These are phyloP conservation scores for Pollenia labialis DNA, from an alignment of 2,888 invertebrate genomes.

Conservation along the genomic window DNA sequence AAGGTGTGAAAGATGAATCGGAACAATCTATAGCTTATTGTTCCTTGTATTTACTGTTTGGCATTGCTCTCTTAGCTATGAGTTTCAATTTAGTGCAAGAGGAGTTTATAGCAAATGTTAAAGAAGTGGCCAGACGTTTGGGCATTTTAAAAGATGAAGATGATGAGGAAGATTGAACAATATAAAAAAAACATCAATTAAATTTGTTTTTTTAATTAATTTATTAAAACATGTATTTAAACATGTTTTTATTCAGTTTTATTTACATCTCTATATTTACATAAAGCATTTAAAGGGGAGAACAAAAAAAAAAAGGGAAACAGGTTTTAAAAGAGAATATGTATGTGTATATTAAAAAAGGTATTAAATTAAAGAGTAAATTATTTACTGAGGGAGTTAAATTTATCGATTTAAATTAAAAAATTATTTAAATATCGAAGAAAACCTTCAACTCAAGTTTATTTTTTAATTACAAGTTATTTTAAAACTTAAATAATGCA, in stretches of 20 bases:
- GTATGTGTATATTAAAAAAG: too few species aligned
- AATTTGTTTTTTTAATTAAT: not conserved
- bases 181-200: not conserved
- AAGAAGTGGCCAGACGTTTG: slow-evolving; percentile 92
- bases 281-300: too few species aligned
- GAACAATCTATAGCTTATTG: slow-evolving; percentile 90
- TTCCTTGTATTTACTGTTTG: slow-evolving; percentile 96
- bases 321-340: too few species aligned
- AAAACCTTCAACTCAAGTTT: too few species aligned
- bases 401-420: too few species aligned
- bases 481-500: too few species aligned
- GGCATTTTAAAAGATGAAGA: slow-evolving; percentile 94
- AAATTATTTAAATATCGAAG: too few species aligned
- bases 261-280: not conserved
- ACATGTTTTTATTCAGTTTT: not conserved
- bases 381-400: not conserved
- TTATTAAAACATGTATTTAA: not conserved
- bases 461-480: too few species aligned
- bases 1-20: slow-evolving; percentile 84
- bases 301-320: too few species aligned
- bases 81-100: slow-evolving; percentile 98
- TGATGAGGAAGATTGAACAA: slow-evolving; percentile 85
- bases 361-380: not conserved
- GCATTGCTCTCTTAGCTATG: slow-evolving; percentile 97
- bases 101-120: slow-evolving; percentile 95